Conservation (phyloP, 2,113 vertebrate genomes). For the Oncorhynchus clarkii region DNA sequence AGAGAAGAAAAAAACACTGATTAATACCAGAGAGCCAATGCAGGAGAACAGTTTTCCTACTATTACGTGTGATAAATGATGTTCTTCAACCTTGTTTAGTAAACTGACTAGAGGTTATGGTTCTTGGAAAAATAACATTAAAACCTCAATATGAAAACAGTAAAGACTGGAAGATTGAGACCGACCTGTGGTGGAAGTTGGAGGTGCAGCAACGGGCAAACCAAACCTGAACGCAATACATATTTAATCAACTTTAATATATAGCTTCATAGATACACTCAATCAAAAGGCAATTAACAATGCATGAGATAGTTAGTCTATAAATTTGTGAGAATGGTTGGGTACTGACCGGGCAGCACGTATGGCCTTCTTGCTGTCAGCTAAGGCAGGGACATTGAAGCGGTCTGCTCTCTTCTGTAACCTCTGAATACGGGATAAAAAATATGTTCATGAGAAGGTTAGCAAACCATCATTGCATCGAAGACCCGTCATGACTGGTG, state of each 20-base stretch:
- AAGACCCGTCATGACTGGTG: not conserved
- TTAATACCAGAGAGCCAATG: too few species aligned
- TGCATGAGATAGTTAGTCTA: not conserved
- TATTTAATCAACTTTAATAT: not conserved
- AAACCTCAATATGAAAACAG: not conserved
- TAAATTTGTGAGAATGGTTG: not conserved
- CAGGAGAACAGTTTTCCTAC: too few species aligned
- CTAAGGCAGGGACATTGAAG: constrained; percentile 83
- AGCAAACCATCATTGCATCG: not conserved
- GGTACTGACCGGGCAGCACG: constrained; percentile 82
- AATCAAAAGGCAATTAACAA: not conserved
- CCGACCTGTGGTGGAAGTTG: constrained; percentile 65
- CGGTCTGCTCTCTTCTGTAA: constrained; percentile 88
- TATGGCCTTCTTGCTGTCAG: constrained; percentile 87
- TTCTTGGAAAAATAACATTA: not conserved
- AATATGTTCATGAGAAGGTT: not conserved
- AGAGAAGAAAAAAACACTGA: not conserved
- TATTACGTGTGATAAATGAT: not conserved
- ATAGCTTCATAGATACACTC: not conserved
- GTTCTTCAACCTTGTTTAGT: not conserved
- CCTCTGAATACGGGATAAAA: constrained; percentile 64
- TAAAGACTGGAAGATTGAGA: not conserved
- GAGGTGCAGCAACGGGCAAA: constrained; percentile 44
- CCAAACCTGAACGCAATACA: constrained; percentile 49
- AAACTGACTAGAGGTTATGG: not conserved